phyloP scores from a whole-genome alignment of 2,113 vertebrate species.

The Delphinus delphis region DNA sequence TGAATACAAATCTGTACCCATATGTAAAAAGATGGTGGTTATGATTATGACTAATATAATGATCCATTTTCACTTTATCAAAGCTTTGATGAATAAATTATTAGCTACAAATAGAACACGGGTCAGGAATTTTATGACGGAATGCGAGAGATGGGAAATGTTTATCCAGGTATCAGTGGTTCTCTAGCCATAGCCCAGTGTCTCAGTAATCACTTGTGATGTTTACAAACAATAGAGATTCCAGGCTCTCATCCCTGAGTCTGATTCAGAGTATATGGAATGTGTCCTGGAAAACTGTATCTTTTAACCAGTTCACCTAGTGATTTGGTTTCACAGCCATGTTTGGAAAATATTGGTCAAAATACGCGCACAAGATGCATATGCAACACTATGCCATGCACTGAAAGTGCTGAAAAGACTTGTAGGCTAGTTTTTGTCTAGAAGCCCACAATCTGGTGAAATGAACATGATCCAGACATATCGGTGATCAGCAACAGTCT shows the following conservation, averaged over 20 bases:
- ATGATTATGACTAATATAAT: constrained; percentile 6
- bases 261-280: background rate
- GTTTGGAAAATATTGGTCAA: background rate
- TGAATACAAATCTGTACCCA: constrained; percentile 10
- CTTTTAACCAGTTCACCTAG: background rate
- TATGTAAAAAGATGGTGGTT: constrained; percentile 11
- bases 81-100: constrained; percentile 22
- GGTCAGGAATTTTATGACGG: constrained; percentile 10
- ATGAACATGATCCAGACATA: background rate
- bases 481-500: background rate
- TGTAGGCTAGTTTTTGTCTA: background rate
- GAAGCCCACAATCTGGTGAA: background rate
- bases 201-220: background rate
- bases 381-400: rapidly evolving
- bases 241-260: background rate
- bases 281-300: background rate
- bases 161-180: background rate
- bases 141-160: background rate
- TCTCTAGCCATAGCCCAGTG: background rate
- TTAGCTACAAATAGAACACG: background rate
- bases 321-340: background rate
- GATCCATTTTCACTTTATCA: constrained; percentile 11
- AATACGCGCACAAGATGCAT: background rate
- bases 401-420: background rate
- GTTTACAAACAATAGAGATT: background rate